These are phyloP conservation scores for Corbicula japonica DNA, from an alignment of 2,888 invertebrate species.

Conservation along the genomic window DNA sequence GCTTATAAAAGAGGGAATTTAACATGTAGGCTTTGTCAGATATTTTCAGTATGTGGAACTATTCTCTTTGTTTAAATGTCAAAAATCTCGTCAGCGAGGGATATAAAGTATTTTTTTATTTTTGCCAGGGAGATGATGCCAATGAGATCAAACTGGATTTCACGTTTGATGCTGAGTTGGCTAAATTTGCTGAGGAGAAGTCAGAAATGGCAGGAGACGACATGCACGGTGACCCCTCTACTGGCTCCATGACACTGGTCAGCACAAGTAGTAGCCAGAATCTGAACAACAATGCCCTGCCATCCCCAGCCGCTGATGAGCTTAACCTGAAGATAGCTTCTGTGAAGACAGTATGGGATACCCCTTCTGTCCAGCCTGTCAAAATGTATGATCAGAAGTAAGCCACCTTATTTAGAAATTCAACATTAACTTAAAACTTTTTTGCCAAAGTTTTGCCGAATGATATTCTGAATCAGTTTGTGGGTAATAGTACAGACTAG, in stretches of 20 bases:
- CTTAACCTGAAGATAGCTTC: constrained; percentile 97
- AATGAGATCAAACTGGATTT: constrained; percentile 97
- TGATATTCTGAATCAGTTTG: no score
- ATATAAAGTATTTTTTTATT: background rate
- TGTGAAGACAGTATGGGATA: constrained; percentile 92
- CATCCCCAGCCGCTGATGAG: constrained; percentile 92
- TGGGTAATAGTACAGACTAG: no score
- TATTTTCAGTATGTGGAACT: no score
- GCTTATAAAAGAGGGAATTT: no score
- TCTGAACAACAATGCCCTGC: constrained; percentile 66
- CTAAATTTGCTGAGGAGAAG: constrained; percentile 83
- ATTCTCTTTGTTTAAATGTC: no score
- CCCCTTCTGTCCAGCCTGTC: constrained; percentile 55
- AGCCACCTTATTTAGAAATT: no score
- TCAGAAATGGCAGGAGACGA: constrained; percentile 63
- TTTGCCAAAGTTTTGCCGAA: no score
- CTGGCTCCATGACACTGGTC: constrained; percentile 64
- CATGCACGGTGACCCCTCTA: constrained; percentile 56
- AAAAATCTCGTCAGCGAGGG: no score
- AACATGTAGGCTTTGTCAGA: no score
- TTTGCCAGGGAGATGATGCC: constrained; percentile 76
- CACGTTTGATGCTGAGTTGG: constrained; percentile 93
- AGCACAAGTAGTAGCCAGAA: constrained; percentile 53
- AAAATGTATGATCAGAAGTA: constrained; percentile 79
- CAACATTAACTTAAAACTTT: no score